Evolutionary conservation across 2,888 invertebrate genomes (phyloP).

Genomic region (Pilophorus perplexus): DNA sequence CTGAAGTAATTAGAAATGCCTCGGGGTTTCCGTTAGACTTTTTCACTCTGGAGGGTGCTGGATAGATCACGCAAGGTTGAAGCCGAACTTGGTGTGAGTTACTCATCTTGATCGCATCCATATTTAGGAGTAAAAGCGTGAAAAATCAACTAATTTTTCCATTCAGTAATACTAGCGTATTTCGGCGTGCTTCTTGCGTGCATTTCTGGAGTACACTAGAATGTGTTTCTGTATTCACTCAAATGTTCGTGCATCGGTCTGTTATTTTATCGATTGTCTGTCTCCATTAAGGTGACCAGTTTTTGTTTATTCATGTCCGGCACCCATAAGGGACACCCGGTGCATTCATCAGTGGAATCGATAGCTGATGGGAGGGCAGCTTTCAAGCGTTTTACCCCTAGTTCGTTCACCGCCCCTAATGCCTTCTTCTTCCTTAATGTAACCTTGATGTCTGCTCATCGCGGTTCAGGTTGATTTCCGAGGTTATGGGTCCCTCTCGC

Average conservation of each 20-base stretch:
- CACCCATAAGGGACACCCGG: neutral
- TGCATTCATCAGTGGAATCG: slow-evolving; percentile 3
- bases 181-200: no score
- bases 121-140: no score
- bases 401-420: neutral
- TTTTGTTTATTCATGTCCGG: slow-evolving; percentile 1
- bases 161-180: no score
- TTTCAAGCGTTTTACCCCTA: neutral
- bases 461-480: neutral
- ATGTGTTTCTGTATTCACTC: no score
- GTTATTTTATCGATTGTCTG: slow-evolving; percentile 8
- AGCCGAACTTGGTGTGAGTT: no score
- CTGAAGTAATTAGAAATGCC: no score
- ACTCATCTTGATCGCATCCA: no score
- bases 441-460: neutral
- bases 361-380: neutral
- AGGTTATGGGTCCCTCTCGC: neutral
- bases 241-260: slow-evolving; percentile 21
- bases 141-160: no score
- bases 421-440: neutral
- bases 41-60: no score
- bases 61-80: no score
- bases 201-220: no score
- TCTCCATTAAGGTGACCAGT: slow-evolving; percentile 11
- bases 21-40: no score